phyloP scores from a whole-genome alignment of 2,888 invertebrate species.

The Elysia crispata region DNA sequence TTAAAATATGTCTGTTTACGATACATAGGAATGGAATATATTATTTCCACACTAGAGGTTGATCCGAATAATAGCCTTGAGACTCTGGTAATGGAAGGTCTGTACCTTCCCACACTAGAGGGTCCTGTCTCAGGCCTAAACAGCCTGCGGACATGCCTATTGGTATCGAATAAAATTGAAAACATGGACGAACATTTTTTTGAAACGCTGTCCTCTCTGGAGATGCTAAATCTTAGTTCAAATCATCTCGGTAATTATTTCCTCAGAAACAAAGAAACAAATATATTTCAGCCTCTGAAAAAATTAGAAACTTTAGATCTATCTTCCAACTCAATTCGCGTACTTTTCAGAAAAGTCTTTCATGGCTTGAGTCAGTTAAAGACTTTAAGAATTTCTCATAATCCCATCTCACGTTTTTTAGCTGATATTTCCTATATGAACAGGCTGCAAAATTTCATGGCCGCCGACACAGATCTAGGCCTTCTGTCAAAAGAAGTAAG shows the following conservation, averaged over 20 bases:
- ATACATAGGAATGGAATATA: neutral
- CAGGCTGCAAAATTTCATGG: neutral
- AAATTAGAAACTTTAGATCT: conserved; percentile 9
- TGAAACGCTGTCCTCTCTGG: conserved; percentile 18
- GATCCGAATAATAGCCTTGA: conserved; percentile 9
- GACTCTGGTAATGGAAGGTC: neutral
- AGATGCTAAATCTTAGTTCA: conserved; percentile 14
- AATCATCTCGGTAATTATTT: neutral
- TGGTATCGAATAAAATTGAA: neutral
- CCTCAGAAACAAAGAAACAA: neutral
- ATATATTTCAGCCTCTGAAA: neutral
- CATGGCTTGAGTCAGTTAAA: neutral
- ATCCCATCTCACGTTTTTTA: neutral
- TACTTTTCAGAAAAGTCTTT: neutral
- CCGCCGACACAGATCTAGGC: neutral
- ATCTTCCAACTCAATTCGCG: neutral
- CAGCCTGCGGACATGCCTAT: neutral
- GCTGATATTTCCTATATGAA: conserved; percentile 15
- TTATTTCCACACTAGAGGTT: neutral
- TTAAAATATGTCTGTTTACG: neutral
- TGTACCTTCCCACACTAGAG: neutral
- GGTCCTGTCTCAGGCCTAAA: conserved; percentile 26
- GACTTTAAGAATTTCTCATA: neutral
- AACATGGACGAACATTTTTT: conserved; percentile 21
- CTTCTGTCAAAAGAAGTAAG: neutral